Evolutionary conservation across 2,113 vertebrate species (phyloP).

Genomic region (Abramis brama): DNA sequence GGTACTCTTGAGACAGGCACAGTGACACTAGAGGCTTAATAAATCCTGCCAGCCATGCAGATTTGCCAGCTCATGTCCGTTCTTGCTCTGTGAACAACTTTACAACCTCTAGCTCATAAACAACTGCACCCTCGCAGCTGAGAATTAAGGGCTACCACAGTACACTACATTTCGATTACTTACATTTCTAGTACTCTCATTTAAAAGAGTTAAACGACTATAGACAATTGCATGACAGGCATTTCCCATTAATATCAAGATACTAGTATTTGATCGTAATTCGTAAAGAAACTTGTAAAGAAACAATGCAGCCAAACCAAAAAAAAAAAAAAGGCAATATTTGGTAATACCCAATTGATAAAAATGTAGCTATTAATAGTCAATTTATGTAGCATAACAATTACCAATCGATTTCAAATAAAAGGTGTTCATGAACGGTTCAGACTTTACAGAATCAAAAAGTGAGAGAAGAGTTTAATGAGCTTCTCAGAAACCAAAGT

Average conservation of each 20-base stretch:
- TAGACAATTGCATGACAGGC: background rate
- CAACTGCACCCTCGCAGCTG: background rate
- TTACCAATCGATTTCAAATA: background rate
- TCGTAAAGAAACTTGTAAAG: background rate
- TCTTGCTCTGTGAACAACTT: slow-evolving; percentile 6
- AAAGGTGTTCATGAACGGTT: background rate
- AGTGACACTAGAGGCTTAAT: background rate
- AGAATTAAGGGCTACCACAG: background rate
- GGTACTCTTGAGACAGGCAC: background rate
- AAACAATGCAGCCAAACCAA: background rate
- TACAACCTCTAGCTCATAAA: slow-evolving; percentile 6
- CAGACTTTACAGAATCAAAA: background rate
- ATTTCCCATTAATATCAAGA: background rate
- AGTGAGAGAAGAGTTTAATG: too few relatives aligned
- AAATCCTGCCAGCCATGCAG: slow-evolving; percentile 25
- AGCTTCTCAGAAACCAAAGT: too few relatives aligned
- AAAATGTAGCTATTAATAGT: background rate
- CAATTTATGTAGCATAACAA: background rate
- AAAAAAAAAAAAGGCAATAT: background rate
- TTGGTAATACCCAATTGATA: background rate
- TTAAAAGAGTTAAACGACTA: background rate
- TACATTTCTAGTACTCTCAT: background rate
- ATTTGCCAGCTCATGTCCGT: slow-evolving; percentile 23
- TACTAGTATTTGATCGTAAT: background rate
- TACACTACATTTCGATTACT: background rate